Base-by-base conservation (phyloP, 2,888 invertebrate species). In the Standfussiana lucernea region DNA sequence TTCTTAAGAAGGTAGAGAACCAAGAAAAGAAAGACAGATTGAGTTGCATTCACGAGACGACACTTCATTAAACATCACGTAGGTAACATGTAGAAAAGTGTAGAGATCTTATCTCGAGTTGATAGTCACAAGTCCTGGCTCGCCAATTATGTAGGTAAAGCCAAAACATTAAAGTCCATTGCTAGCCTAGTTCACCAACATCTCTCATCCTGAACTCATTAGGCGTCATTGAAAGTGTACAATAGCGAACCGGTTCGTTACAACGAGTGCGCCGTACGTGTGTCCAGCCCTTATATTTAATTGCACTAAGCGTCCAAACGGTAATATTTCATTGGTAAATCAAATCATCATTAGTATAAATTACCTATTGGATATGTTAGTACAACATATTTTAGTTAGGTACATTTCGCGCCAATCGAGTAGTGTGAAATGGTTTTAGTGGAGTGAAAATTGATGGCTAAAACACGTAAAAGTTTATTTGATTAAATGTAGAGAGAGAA, bases 241-340 rank as follows among this genome's bases (percentile, higher is more conserved):
- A 82, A 74, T 65, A 90, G 61, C 91, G 90, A 91, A 91, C 89
- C 90, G 89, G 86, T 92, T 94, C 93, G 93, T 94, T 93, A 93
- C 90, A 89, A 85, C 88, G 92, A 92, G 92, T 91, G 92, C 90
- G 89, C 87, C 75, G 69, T 59, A 40, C 68, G 68, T 80, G 84
- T 81, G 79, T 77, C 53, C 68, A 35, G n/a, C 72, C 88, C 81
- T 83, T 62, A 85, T 61, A 82, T 80, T 71, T 85, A 80, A 85
- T 88, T 84, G 80, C 84, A 83, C 77, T 50, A 32, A 68, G 74
- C 56, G 53, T 69, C 59, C 65, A 76, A 80, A 82, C 76, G 74
- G 64, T 79, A 45, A 37, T 62, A 70, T 62, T 78, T 50, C 83
- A 61, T 83, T 78, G 66, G 70, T 53, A 37, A 47, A 77, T 75